These are phyloP conservation scores for Lamprologus tigripictilis DNA, from an alignment of 2,113 vertebrate species.

Conservation along the genomic window DNA sequence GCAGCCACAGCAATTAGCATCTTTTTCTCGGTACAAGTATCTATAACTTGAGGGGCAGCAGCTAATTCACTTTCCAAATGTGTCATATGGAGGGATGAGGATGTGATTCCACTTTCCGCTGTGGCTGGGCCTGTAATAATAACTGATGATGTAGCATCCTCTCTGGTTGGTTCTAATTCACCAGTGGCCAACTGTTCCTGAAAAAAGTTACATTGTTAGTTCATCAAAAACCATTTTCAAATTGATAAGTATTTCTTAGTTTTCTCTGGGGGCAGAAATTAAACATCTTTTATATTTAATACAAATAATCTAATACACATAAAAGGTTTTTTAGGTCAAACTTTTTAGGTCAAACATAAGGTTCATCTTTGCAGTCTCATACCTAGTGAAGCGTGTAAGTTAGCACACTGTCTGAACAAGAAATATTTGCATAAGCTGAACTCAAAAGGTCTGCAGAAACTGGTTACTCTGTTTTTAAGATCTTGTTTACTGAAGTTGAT, in stretches of 20 bases:
- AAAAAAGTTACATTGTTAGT: accelerated
- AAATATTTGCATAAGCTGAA: accelerated
- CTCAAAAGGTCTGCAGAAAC: accelerated
- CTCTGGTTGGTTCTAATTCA: background rate
- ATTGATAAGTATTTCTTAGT: background rate
- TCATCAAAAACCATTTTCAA: background rate
- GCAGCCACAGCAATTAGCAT: background rate
- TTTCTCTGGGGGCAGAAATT: background rate
- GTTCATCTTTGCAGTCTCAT: background rate
- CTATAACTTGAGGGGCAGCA: accelerated
- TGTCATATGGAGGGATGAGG: background rate
- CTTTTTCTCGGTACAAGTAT: accelerated
- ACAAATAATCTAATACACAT: background rate
- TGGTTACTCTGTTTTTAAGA: background rate
- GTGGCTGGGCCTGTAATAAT: background rate
- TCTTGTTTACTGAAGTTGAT: accelerated
- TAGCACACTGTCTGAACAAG: background rate
- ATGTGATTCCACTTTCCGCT: accelerated
- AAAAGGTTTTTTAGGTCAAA: accelerated
- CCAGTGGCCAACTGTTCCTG: background rate
- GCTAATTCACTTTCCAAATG: background rate
- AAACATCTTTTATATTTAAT: background rate
- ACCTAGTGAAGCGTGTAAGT: accelerated
- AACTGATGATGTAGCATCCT: background rate
- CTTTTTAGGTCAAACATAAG: accelerated